Base-by-base conservation (phyloP, 2,888 invertebrate species). In the Chesias legatella region DNA sequence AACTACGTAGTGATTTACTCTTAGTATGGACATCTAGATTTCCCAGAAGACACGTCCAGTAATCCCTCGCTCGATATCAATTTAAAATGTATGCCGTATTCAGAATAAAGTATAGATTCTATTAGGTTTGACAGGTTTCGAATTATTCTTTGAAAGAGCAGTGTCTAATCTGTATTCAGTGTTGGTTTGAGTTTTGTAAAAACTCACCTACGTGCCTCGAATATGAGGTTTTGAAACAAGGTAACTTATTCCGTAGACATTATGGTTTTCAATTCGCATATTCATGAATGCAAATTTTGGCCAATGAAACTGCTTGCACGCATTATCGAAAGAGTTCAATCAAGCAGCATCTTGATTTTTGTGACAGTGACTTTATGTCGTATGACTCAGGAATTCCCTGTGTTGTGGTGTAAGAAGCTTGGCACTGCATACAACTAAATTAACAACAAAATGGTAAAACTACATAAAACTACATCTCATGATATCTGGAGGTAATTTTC, bases 41-140 rank as follows among this genome's bases (percentile, higher is more conserved):
- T 71, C 73, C 69, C 67, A 7, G 2, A 67, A 51, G 72, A 49
- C 46, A 40, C 38, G 33, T 25, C 13, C 20, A 10, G 57, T 61
- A 67, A 70, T 66, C 63, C 62, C 53, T 63, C 64, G 60, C 59
- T 57, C 51, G 34, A 36, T 58, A 60, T 60, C 61, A 65, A 68
- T 72, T 67, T 63, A 60, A 67, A 65, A 69, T 63, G 53, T 56
- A 64, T 60, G 59, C 60, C 56, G 54, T 56, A 60, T 66, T 58
- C 58, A 52, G 55, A 53, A 56, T 56, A 39, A 50, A 11, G 26
- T 44, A 31, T 29, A 39, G 10, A 38, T 43, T 33, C 26, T 30
- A 40, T 42, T 9, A 39, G 21, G 31, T 28, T 33, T 32, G 3
- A n/a, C 26, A 13, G 17, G 10, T 23, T 33, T 8, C 9, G 10